Base-by-base conservation (phyloP, 2,797 vertebrate species). In the Smutsia temminckii region DNA sequence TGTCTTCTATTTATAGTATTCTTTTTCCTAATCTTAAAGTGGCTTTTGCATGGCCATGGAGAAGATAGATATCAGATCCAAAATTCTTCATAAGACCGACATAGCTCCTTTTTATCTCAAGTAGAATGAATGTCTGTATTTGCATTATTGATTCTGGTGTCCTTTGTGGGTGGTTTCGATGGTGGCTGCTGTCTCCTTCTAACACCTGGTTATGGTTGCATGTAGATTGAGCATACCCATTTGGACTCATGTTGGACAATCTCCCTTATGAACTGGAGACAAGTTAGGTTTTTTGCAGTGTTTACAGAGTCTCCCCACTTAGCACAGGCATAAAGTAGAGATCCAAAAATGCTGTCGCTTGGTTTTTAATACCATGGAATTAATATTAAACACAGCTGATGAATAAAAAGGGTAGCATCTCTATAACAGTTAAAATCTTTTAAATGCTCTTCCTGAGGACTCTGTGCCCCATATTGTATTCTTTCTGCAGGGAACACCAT, bases 381-480 rank as follows among this genome's bases (percentile, higher is more conserved):
- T 97, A 78, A 90, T 85, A 89, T 92, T 89, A 95, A 96, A 86
- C 69, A 80, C 21, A 91, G n/a, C 42, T 68, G 17, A 92, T 83
- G 78, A 94, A 75, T 95, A 77, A 93, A 75, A 96, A 21, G 9
- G 17, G 61, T 53, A 25, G 20, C 59, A 95, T 92, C 77, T 90
- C 40, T 72, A 78, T n/a, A 96, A 80, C 2, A 75, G 68, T 74
- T 95, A 95, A 74, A 94, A 84, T 93, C 89, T 85, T 77, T 89
- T 68, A 91, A 93, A 95, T 85, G 40, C 21, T 20, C 42, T 96
- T 96, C 29, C 71, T 46, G 72, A 66, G 53, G 68, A 84, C 37
- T 89, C 61, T 37, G 71, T 83, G 40, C 81, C 40, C 61, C 51
- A 12, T 78, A 63, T 40, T 91, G 18, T 93, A 93, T 96, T 94